phyloP scores from a whole-genome alignment of 2,888 invertebrate genomes.

The Spodoptera exigua region DNA sequence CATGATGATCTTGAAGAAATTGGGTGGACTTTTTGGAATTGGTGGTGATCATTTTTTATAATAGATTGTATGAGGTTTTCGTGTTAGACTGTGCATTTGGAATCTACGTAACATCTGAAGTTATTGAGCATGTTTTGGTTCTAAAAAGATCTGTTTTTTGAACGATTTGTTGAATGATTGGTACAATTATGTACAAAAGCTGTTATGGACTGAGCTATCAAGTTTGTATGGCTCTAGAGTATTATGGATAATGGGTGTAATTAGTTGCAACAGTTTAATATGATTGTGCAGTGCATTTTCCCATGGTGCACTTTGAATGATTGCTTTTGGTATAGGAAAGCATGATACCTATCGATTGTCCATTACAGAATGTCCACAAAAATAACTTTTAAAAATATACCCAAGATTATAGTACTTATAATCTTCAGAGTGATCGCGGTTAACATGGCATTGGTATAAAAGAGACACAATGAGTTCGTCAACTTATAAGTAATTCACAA shows the following conservation, averaged over 20 bases:
- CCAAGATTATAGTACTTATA: too few relatives aligned
- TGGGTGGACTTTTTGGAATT: too few relatives aligned
- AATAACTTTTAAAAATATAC: too few relatives aligned
- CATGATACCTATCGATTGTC: too few relatives aligned
- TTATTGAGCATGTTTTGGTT: slow-evolving; percentile 20
- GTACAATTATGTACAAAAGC: slow-evolving; percentile 31
- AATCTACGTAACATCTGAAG: not conserved
- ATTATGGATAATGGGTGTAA: slow-evolving; percentile 27
- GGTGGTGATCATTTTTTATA: too few relatives aligned
- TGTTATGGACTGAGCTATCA: slow-evolving; percentile 2
- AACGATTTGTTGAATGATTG: slow-evolving; percentile 28
- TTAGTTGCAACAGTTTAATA: slow-evolving; percentile 5
- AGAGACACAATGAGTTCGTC: too few relatives aligned
- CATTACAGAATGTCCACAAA: too few relatives aligned
- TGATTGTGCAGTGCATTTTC: not conserved
- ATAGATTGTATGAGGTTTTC: not conserved
- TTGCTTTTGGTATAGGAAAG: too few relatives aligned
- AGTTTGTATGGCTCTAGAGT: slow-evolving; percentile 2
- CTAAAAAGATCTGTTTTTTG: slow-evolving; percentile 10
- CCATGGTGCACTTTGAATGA: too few relatives aligned
- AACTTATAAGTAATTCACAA: too few relatives aligned
- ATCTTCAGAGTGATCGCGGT: too few relatives aligned
- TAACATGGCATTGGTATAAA: too few relatives aligned
- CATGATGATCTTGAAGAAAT: not conserved
- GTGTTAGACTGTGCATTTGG: not conserved